Evolutionary conservation across 1,140 invertebrate species (phyloP), one percentile per base, ranked within the genome.

Genomic region (Ephestia elutella): DNA sequence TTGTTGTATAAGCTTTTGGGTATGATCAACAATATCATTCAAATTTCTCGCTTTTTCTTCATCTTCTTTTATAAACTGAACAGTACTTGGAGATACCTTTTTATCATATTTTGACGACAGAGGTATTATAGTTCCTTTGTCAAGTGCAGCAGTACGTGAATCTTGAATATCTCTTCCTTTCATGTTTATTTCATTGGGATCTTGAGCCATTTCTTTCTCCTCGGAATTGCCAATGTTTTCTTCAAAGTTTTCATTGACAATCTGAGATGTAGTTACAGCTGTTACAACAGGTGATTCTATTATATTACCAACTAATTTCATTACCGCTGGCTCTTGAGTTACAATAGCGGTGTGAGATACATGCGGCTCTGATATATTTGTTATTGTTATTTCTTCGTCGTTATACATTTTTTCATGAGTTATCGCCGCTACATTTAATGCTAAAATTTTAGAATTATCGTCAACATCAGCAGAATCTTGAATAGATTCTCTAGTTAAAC

Each of bases 1-100:
- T 83, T 91, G 91, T 60, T 91, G 91, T 50, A 92, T 91, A 57
- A 92, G 62, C 32, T 87, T 86, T 71, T 91, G 90, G 9, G 91
- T 92, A 51, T 90, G 90, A 56, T 90, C 88, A 3, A 92, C 90
- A 28, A 91, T 85, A 60, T 91, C 90, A 54, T 80, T 90, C 2
- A 91, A 78, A 68, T 91, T 90, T 60, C 86, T 90, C 32, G 81
- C 56, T 70, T 77, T 82, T 57, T 77, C 74, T 57, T 80, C 71
- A 49, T 67, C 30, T 60, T 60, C 1, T 49, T 56, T 59, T 44
- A 28, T 21, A 44, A 54, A 18, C 20, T 21, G 11, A 5, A 9
- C 10, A 13, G 5, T 20, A 35, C 20, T 53, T 13, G 9, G 3
- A 25, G 20, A 2, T 15, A 17, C 4, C 13, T n/a, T 44, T 44